Conservation (phyloP, 2,888 invertebrate genomes). For the Synergus umbraculus region DNA sequence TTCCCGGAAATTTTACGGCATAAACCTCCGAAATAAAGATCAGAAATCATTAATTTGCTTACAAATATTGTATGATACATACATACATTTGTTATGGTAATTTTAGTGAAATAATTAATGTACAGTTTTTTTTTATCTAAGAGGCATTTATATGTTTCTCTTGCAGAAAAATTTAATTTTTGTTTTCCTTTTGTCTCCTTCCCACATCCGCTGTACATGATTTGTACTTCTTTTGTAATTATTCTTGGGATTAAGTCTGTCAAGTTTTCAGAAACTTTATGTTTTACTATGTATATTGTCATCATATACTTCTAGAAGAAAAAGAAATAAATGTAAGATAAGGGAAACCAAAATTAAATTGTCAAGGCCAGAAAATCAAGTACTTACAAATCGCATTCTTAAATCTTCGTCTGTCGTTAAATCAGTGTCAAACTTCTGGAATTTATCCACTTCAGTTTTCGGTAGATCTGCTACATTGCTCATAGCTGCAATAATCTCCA, state of each 20-base stretch:
- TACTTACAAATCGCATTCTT: too few species aligned
- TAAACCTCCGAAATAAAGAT: background rate
- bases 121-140: background rate
- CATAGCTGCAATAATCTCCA: too few species aligned
- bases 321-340: background rate
- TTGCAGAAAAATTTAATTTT: slow-evolving; percentile 1
- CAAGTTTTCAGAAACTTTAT: background rate
- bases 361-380: too few species aligned
- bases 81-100: background rate
- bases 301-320: background rate
- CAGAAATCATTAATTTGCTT: background rate
- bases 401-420: too few species aligned
- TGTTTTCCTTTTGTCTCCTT: background rate
- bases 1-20: background rate
- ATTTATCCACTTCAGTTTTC: too few species aligned
- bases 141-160: slow-evolving; percentile 12
- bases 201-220: background rate
- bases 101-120: background rate
- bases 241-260: background rate
- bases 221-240: background rate
- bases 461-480: too few species aligned
- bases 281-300: background rate
- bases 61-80: background rate
- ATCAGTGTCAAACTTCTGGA: too few species aligned
- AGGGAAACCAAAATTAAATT: too few species aligned